phyloP scores from a whole-genome alignment of 2,113 vertebrate genomes.

The Sitta europaea region DNA sequence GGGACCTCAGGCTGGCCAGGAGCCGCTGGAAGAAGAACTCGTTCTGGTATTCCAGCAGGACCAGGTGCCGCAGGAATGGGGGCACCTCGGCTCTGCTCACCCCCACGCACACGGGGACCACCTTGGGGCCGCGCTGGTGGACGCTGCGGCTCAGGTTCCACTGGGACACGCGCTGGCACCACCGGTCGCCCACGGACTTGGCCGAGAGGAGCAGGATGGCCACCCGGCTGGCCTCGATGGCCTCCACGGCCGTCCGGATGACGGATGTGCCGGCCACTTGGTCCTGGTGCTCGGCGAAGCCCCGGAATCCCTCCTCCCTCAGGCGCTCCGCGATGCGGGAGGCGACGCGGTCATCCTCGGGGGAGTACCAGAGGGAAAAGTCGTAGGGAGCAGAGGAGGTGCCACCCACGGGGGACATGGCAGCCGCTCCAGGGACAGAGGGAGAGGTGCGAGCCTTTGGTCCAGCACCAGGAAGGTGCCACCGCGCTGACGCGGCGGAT shows the following conservation, averaged over 20 bases:
- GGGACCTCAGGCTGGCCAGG: not conserved
- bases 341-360: constrained; percentile 31
- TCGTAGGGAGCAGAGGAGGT: constrained; percentile 3
- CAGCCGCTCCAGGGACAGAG: not conserved
- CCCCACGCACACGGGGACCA: constrained; percentile 48
- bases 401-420: not conserved
- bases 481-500: accelerated
- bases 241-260: not conserved
- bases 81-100: constrained; percentile 5
- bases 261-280: not conserved
- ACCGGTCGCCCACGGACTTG: not conserved
- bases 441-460: accelerated
- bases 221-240: constrained; percentile 49
- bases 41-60: not conserved
- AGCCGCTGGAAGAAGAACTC: constrained; percentile 36
- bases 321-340: not conserved
- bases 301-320: not conserved
- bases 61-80: not conserved
- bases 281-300: constrained; percentile 61
- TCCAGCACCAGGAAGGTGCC: accelerated
- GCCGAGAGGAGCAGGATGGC: constrained; percentile 60
- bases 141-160: constrained; percentile 10
- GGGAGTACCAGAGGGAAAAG: constrained; percentile 69
- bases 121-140: not conserved
- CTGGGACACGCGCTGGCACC: constrained; percentile 44